phyloP scores from a whole-genome alignment of 2,888 invertebrate genomes.

The Protula sp. region DNA sequence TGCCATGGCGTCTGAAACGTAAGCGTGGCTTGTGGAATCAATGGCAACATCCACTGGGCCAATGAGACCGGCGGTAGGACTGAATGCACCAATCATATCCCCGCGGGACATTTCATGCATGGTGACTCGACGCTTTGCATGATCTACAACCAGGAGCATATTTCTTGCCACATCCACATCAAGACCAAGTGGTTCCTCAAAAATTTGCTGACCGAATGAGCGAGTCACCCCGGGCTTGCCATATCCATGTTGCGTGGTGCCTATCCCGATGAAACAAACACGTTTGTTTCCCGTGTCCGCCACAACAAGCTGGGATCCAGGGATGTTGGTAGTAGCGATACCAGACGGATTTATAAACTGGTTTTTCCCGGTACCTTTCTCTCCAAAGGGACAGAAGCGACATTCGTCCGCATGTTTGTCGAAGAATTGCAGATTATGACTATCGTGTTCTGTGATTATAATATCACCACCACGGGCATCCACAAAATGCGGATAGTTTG shows the following conservation, averaged over 20 bases:
- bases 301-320: slow-evolving; percentile 12
- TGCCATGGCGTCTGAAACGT: slow-evolving; percentile 10
- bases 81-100: slow-evolving; percentile 8
- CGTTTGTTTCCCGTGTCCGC: slow-evolving; percentile 14
- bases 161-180: slow-evolving; percentile 2
- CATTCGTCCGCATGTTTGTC: slow-evolving; percentile 7
- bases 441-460: slow-evolving; percentile 13
- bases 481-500: slow-evolving; percentile 14
- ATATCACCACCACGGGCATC: slow-evolving; percentile 16
- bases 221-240: slow-evolving; percentile 6
- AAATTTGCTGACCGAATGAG: slow-evolving; percentile 12
- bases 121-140: slow-evolving; percentile 8
- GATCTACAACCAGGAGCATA: slow-evolving; percentile 7
- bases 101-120: slow-evolving; percentile 14
- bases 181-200: slow-evolving; percentile 5
- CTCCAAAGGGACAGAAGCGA: slow-evolving; percentile 12
- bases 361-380: slow-evolving; percentile 5
- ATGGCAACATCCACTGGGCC: slow-evolving; percentile 11
- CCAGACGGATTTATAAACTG: slow-evolving; percentile 11
- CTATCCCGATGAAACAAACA: slow-evolving; percentile 5
- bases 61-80: slow-evolving; percentile 4
- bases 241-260: slow-evolving; percentile 9
- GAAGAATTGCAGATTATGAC: slow-evolving; percentile 12
- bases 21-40: slow-evolving; percentile 8
- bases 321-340: slow-evolving; percentile 8